These are phyloP conservation scores for Ondatra zibethicus DNA, from an alignment of 2,113 vertebrate species.

Conservation along the genomic window DNA sequence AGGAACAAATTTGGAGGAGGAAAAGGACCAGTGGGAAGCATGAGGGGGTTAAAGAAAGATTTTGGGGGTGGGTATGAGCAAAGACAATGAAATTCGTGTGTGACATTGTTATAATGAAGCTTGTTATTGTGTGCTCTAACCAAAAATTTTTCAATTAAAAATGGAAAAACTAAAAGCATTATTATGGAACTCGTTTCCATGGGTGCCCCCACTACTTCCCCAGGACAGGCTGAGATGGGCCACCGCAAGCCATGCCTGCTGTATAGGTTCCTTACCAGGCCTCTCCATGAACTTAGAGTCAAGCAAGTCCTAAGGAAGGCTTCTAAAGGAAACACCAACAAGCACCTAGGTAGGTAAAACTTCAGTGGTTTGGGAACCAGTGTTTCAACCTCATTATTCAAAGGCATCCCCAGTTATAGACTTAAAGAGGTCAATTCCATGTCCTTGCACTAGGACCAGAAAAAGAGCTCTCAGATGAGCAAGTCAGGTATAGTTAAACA, in stretches of 20 bases:
- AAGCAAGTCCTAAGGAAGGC: rapidly evolving
- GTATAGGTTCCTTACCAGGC: constrained; percentile 57
- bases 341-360: constrained; percentile 24
- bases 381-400: constrained; percentile 24
- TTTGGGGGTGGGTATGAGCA: too few species aligned
- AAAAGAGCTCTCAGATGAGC: constrained; percentile 72
- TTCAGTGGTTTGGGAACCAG: constrained; percentile 27
- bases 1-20: not conserved
- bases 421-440: not conserved
- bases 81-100: not conserved
- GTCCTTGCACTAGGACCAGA: constrained; percentile 66
- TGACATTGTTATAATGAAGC: not conserved
- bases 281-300: constrained; percentile 75
- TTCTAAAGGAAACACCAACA: constrained; percentile 63
- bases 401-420: not conserved
- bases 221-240: not conserved
- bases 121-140: not conserved
- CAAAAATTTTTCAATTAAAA: not conserved
- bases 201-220: constrained; percentile 70
- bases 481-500: constrained; percentile 67
- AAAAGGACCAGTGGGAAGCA: not conserved
- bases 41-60: not conserved
- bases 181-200: not conserved
- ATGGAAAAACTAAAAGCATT: not conserved
- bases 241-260: not conserved